These are phyloP conservation scores for Triplophysa rosa DNA, from an alignment of 2,113 vertebrate genomes.

Conservation along the genomic window DNA sequence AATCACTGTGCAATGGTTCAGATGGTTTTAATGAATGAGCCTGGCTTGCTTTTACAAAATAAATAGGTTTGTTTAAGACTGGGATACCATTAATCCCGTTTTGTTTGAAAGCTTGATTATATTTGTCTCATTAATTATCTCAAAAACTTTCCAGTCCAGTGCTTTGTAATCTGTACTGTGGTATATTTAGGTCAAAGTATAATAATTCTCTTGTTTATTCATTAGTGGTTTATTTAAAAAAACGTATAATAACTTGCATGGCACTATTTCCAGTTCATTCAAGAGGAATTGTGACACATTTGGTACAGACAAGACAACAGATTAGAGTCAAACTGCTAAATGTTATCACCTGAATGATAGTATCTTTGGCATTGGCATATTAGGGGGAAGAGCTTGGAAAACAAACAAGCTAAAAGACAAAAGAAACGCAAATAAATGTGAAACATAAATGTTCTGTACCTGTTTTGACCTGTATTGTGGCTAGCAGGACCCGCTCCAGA, in stretches of 20 bases:
- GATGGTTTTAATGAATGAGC: conserved; percentile 12
- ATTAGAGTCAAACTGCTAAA: conserved; percentile 37
- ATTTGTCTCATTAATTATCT: neutral
- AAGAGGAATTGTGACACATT: conserved; percentile 21
- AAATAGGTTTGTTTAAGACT: conserved; percentile 13
- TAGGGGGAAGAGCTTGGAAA: conserved; percentile 33
- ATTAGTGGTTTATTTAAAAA: neutral
- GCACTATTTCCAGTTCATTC: conserved; percentile 31
- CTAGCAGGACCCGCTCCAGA: conserved; percentile 35
- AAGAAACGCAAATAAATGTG: conserved; percentile 46
- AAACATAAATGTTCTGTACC: conserved; percentile 20
- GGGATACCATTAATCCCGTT: neutral
- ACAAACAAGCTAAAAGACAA: conserved; percentile 37
- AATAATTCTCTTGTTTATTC: neutral
- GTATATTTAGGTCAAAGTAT: neutral
- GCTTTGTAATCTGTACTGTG: neutral
- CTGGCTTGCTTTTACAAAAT: neutral
- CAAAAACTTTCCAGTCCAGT: neutral
- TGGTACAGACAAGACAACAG: neutral
- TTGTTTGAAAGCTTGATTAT: conserved; percentile 5
- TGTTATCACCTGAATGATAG: conserved; percentile 47
- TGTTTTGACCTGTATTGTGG: conserved; percentile 47
- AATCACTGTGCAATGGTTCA: neutral
- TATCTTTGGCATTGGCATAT: conserved; percentile 41
- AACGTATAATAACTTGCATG: neutral